These are phyloP conservation scores for Megaustenia siamemsis DNA, from an alignment of 2,888 invertebrate genomes.

Conservation along the genomic window DNA sequence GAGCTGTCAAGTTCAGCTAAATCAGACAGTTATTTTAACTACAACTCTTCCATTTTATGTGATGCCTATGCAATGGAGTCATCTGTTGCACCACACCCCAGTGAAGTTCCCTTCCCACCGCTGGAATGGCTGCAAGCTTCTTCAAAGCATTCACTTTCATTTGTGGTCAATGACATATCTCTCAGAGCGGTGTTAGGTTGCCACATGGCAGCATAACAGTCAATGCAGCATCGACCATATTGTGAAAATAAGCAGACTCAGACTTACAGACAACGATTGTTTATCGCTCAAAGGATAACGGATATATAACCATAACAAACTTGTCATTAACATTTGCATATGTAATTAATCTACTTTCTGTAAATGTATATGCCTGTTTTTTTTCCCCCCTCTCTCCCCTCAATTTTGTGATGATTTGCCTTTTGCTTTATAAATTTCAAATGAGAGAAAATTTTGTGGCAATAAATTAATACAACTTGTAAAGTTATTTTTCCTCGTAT, in stretches of 20 bases:
- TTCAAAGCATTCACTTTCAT: constrained; percentile 14
- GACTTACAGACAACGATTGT: constrained; percentile 41
- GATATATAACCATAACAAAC: constrained; percentile 4
- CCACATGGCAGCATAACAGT: constrained; percentile 31
- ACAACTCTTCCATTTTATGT: constrained; percentile 19
- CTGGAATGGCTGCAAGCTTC: constrained; percentile 46
- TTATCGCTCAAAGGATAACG: constrained; percentile 41
- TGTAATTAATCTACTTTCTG: constrained; percentile 22
- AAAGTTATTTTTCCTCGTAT: not conserved
- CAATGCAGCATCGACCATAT: not conserved
- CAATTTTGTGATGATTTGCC: not conserved
- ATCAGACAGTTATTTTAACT: constrained; percentile 42
- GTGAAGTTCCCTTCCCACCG: constrained; percentile 45
- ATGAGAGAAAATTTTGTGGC: not conserved
- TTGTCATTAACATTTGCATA: constrained; percentile 10
- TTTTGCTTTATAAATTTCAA: not conserved
- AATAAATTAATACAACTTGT: not conserved
- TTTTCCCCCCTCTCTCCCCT: no score
- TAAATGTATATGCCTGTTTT: not conserved
- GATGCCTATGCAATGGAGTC: constrained; percentile 50
- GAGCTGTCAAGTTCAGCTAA: constrained; percentile 42
- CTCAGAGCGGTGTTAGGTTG: constrained; percentile 39
- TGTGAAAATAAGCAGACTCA: not conserved
- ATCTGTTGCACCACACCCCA: constrained; percentile 40
- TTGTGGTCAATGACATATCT: constrained; percentile 22